Evolutionary conservation across 2,113 vertebrate species (phyloP), one percentile per base, ranked within the genome.

Genomic region (Tetrao urogallus): DNA sequence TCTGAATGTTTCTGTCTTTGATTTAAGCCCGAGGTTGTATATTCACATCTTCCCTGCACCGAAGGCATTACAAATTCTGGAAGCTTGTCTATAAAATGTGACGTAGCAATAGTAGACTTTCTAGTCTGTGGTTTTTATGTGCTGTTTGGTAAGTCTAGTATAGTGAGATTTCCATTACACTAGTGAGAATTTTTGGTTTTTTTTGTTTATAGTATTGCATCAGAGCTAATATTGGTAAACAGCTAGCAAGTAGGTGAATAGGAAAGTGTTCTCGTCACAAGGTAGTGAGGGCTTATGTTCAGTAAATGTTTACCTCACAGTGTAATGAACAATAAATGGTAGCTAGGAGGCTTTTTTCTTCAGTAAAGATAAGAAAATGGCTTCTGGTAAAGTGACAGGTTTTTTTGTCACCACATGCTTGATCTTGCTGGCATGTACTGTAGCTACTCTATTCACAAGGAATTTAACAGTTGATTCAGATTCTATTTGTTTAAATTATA

Each of bases 381-480:
- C 52, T 54, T 54, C 52, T 54, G 27, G 27, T 54, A 16, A 52
- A 52, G 25, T 27, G 27, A 15, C 15, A 1, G 16, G 52, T 82
- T 79, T 78, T 79, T 66, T 17, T 86, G 36, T n/a, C 1, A 1
- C 45, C 0, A 0, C 42, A 16, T 76, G 22, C 60, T 66, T 77
- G 36, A 1, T 86, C 22, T 82, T 61, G 19, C 19, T 69, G 34
- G 22, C 11, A 40, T 12, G 7, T 57, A 27, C 0, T 10, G 25
- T n/a, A 90, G 25, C 18, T 66, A 10, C 10, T 48, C 18, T 6
- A 20, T 52, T 75, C n/a, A n/a, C 5, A 38, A 24, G 40, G 57
- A 58, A 43, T n/a, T 28, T 79, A 28, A 21, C 4, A 34, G 25
- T 50, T 82, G 11, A 25, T 86, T 71, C 2, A 2, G 40, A 11